Base-by-base conservation (phyloP, 2,113 vertebrate genomes). In the Myiozetetes cayanensis region DNA sequence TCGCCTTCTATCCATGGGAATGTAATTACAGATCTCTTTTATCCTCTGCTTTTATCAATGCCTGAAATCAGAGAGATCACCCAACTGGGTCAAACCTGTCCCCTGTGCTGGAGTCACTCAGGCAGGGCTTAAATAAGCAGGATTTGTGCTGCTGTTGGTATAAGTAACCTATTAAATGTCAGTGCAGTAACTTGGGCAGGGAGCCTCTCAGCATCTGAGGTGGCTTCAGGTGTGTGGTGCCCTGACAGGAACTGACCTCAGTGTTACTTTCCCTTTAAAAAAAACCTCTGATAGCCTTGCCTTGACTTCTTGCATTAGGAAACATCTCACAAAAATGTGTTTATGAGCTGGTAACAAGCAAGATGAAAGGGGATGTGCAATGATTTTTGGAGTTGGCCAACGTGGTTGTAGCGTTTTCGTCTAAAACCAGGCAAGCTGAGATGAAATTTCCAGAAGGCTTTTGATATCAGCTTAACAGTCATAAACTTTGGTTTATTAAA, bases 1-100 rank as follows among this genome's bases (percentile, higher is more conserved):
- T 70, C 0, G 0, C 3, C 24, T 43, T 78, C 39, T 22, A 22
- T 14, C 67, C 14, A 4, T 76, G 31, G 46, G 47, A 28, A 39
- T 0, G 3, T 6, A 9, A 14, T 3, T 5, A 49, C 18, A 50
- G 39, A 25, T 11, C 14, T 56, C 5, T 31, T 49, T 10, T 21
- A 10, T 22, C 41, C 20, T 39, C n/a, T 52, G 53, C 47, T 68
- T 59, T 14, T 17, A 31, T 31, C 62, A 28, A 0, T n/a, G 41
- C 22, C 35, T 43, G 47, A 4, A 67, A 24, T 1, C 12, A 24
- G 74, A n/a, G 15, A 0, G 2, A 0, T 47, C 0, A 0, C 74
- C 53, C 43, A 39, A 1, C 47, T 19, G 43, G 72, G 28, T 53
- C 28, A 35, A 37, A 17, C 9, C 55, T 43, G 66, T 47, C 7